These are phyloP conservation scores for Poecilia wingei DNA, from an alignment of 2,797 vertebrate species.

Conservation along the genomic window DNA sequence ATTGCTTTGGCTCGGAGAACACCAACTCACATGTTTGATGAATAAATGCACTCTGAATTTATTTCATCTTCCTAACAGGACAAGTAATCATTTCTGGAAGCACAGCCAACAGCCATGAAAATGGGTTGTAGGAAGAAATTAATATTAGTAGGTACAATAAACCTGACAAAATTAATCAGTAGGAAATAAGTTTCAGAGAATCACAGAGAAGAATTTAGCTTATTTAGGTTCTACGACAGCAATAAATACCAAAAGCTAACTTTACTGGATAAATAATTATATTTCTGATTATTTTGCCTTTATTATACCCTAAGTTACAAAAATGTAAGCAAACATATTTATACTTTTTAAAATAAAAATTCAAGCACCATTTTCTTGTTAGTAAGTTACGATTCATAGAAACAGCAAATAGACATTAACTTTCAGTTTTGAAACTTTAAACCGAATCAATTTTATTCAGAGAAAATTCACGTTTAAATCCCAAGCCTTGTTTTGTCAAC, in stretches of 20 bases:
- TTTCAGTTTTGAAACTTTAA: neutral
- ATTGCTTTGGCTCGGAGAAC: constrained; percentile 16
- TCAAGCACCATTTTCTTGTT: neutral
- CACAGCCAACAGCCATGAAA: constrained; percentile 7
- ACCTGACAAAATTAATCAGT: constrained; percentile 7
- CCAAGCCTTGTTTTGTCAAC: neutral
- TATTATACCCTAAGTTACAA: neutral
- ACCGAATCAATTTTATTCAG: neutral
- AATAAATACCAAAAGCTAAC: neutral
- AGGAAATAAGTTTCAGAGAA: neutral
- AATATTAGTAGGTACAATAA: neutral
- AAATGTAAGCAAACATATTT: neutral
- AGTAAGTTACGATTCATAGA: neutral
- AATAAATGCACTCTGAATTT: constrained; percentile 26
- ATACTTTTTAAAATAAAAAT: neutral
- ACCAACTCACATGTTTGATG: constrained; percentile 11
- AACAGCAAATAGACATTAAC: neutral
- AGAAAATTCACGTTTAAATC: neutral
- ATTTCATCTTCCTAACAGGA: constrained; percentile 14
- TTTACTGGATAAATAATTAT: neutral
- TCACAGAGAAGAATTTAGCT: neutral
- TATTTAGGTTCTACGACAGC: neutral
- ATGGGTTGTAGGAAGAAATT: constrained; percentile 6
- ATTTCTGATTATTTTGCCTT: neutral
- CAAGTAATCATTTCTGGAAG: constrained; percentile 15